A percentile compares a stretch with the other conserved stretches of the same genome.
These are phyloP conservation scores for Rhincodon typus DNA, from an alignment of 2,797 vertebrate genomes.

Conservation along the genomic window DNA sequence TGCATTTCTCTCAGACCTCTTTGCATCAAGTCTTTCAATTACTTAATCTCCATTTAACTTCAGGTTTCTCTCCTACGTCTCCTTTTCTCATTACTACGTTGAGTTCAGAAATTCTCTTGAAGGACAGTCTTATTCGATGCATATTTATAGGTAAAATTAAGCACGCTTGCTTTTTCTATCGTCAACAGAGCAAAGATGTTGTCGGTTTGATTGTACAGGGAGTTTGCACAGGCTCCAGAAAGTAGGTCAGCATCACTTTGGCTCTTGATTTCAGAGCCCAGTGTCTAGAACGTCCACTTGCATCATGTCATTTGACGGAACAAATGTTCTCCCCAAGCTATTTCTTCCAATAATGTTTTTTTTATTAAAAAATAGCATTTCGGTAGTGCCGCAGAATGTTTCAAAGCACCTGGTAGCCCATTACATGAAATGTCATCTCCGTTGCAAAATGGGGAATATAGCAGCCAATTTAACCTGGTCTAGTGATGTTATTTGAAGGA, in stretches of 20 bases:
- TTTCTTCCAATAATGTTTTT: not conserved
- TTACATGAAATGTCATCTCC: not conserved
- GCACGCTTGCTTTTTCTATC: not conserved
- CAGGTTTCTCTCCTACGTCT: not conserved
- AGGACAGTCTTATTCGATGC: constrained; percentile 9
- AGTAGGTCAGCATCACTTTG: constrained; percentile 19
- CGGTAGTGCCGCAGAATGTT: not conserved
- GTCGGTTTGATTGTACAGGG: not conserved
- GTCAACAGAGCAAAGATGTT: not conserved
- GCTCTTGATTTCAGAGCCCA: not conserved
- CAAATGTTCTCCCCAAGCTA: not conserved
- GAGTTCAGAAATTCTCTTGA: constrained; percentile 10
- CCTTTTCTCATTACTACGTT: not conserved
- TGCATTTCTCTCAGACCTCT: not conserved
- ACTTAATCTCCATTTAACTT: not conserved
- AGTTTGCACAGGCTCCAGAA: constrained; percentile 21
- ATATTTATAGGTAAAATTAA: not conserved
- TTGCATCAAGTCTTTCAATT: too few relatives aligned
- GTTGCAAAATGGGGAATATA: not conserved
- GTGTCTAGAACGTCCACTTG: not conserved
- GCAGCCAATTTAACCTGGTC: not conserved
- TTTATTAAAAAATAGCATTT: not conserved
- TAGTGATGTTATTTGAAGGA: not conserved
- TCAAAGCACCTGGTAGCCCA: not conserved
- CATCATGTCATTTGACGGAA: constrained; percentile 8